Conservation (phyloP, 2,888 invertebrate species). For the Seira sanloemensis region DNA sequence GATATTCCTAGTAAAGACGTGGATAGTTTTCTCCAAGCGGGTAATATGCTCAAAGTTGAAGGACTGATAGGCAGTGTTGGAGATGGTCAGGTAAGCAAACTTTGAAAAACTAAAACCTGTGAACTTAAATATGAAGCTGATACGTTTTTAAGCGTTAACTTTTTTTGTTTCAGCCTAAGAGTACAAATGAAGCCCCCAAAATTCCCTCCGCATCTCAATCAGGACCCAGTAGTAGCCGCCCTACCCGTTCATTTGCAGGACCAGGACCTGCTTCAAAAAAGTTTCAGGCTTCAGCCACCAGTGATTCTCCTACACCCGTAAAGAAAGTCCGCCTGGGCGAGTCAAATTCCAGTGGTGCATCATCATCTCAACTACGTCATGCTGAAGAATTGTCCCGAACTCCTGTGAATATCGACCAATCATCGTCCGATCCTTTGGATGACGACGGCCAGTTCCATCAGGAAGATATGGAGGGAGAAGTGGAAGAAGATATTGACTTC, state of each 20-base stretch:
- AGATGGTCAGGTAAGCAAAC: too few species aligned
- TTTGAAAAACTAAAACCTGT: too few species aligned
- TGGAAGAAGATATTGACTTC: conserved; percentile 42
- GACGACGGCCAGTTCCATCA: not conserved
- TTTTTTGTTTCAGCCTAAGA: too few species aligned
- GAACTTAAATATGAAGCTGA: too few species aligned
- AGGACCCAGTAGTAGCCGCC: not conserved
- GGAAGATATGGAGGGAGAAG: conserved; percentile 32
- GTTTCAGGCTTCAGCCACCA: not conserved
- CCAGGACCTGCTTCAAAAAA: not conserved
- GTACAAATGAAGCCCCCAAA: too few species aligned
- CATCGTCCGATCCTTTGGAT: conserved; percentile 32
- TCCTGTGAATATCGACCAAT: not conserved
- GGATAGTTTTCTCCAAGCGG: conserved; percentile 67
- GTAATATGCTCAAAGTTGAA: conserved; percentile 65
- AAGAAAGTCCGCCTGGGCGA: not conserved
- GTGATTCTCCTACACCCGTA: not conserved
- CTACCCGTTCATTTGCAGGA: not conserved
- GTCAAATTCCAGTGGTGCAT: not conserved
- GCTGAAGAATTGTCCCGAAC: not conserved
- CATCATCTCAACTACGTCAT: not conserved
- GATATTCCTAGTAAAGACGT: conserved; percentile 66
- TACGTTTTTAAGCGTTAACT: too few species aligned
- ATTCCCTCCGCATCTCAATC: too few species aligned
- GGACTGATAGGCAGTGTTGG: not conserved